A percentile compares a stretch with the other conserved stretches of the same genome.
phyloP scores from a whole-genome alignment of 1,140 invertebrate species.

The Aricia agestis region DNA sequence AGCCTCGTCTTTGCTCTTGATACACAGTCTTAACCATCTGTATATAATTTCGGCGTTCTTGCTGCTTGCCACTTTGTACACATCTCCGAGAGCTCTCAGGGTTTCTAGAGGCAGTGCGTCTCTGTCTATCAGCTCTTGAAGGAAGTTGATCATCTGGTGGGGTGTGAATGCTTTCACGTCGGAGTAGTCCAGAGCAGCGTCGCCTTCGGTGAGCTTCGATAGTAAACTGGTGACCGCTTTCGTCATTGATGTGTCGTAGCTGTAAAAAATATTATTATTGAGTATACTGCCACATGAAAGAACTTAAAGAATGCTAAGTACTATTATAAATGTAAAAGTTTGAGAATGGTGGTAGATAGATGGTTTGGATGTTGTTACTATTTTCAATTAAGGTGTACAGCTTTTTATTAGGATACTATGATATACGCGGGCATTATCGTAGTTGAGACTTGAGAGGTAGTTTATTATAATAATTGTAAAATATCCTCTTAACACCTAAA shows the following conservation, averaged over 20 bases:
- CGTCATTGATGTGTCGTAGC: conserved; percentile 83
- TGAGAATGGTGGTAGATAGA: too few species aligned
- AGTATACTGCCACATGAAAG: not conserved
- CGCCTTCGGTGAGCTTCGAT: conserved; percentile 74
- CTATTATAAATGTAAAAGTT: too few species aligned
- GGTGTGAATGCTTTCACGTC: conserved; percentile 75
- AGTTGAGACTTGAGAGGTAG: too few species aligned
- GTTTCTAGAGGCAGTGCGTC: conserved; percentile 76
- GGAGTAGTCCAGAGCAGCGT: conserved; percentile 23
- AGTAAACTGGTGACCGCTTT: conserved; percentile 81
- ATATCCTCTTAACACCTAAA: too few species aligned
- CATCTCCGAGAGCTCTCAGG: conserved; percentile 79
- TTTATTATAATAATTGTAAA: too few species aligned
- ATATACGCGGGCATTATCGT: too few species aligned
- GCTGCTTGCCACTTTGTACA: conserved; percentile 81
- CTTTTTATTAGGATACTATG: too few species aligned
- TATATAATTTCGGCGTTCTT: conserved; percentile 91
- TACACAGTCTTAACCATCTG: conserved; percentile 87
- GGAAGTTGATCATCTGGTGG: conserved; percentile 84
- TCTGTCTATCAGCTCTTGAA: conserved; percentile 82
- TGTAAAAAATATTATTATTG: conserved; percentile 53
- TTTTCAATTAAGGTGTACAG: too few species aligned
- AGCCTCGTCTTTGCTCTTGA: conserved; percentile 83
- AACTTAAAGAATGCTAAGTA: too few species aligned
- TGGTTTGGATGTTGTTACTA: too few species aligned